Evolutionary conservation across 2,113 vertebrate genomes (phyloP).

Genomic region (Cyprinodon brontotheroides): DNA sequence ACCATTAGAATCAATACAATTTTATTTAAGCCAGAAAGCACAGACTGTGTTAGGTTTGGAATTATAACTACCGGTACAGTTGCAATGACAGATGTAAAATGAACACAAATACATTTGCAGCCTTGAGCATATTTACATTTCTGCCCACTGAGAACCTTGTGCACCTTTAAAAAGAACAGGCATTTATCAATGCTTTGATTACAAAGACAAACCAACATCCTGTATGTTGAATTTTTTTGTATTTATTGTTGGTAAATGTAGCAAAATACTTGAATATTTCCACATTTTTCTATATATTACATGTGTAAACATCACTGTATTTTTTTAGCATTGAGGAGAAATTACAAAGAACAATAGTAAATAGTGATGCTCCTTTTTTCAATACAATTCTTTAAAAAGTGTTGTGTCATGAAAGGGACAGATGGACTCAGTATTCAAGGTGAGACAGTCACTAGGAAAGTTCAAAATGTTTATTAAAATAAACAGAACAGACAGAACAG

Average conservation of each 20-base stretch:
- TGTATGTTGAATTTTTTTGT: background rate
- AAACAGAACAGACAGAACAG: no score
- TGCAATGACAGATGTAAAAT: background rate
- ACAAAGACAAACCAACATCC: background rate
- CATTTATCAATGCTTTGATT: background rate
- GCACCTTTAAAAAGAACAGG: background rate
- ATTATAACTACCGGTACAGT: conserved; percentile 3
- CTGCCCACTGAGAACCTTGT: conserved; percentile 2
- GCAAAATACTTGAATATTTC: no score
- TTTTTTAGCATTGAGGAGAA: no score
- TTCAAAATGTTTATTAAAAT: no score
- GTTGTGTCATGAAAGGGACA: no score
- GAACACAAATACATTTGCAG: background rate
- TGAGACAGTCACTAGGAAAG: no score
- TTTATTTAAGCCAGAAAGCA: background rate
- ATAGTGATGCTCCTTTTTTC: no score
- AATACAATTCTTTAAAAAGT: no score
- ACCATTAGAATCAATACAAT: background rate
- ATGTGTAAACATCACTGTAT: no score
- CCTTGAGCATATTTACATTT: background rate
- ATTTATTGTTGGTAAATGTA: background rate
- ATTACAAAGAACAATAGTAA: no score
- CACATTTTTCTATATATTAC: no score
- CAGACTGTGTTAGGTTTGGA: background rate
- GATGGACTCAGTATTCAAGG: no score